Evolutionary conservation across 1,140 invertebrate species (phyloP).

Genomic region (Drosophila serrata): DNA sequence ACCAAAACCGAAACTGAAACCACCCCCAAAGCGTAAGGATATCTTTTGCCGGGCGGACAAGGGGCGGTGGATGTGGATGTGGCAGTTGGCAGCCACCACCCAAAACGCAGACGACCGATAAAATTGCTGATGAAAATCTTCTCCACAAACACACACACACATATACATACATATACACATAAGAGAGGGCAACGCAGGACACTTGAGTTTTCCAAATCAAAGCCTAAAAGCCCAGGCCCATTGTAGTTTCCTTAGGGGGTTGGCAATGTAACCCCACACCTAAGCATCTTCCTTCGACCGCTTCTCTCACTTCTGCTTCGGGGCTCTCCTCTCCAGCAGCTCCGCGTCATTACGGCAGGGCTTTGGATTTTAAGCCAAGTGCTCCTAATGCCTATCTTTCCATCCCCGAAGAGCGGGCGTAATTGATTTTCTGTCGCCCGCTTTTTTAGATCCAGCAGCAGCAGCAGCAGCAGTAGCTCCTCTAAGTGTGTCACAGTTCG

Average conservation of each 20-base stretch:
- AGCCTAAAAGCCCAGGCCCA: constrained; percentile 54
- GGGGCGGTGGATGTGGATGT: constrained; percentile 19
- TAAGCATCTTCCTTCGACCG: background rate
- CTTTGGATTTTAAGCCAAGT: constrained; percentile 74
- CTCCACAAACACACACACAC: constrained; percentile 48
- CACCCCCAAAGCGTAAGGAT: constrained; percentile 67
- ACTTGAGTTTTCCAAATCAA: constrained; percentile 76
- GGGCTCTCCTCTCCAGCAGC: constrained; percentile 2
- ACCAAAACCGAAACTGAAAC: constrained; percentile 59
- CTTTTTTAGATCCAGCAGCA: constrained; percentile 28
- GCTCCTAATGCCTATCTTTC: constrained; percentile 57
- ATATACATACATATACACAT: constrained; percentile 6
- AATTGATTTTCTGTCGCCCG: constrained; percentile 75
- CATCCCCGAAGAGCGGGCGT: constrained; percentile 36
- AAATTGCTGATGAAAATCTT: constrained; percentile 81
- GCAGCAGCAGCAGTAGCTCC: background rate
- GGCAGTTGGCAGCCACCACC: constrained; percentile 68
- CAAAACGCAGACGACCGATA: constrained; percentile 73
- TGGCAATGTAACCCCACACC: constrained; percentile 20
- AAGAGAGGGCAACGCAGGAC: constrained; percentile 49
- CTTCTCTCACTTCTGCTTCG: constrained; percentile 6
- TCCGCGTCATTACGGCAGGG: constrained; percentile 55
- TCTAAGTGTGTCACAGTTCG: constrained; percentile 64
- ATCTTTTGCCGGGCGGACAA: constrained; percentile 33
- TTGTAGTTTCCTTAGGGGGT: constrained; percentile 61